Percentiles rank a stretch among this genome's conserved stretches.
Evolutionary conservation across 2,888 invertebrate genomes (phyloP).

Genomic region (Amiota minor): DNA sequence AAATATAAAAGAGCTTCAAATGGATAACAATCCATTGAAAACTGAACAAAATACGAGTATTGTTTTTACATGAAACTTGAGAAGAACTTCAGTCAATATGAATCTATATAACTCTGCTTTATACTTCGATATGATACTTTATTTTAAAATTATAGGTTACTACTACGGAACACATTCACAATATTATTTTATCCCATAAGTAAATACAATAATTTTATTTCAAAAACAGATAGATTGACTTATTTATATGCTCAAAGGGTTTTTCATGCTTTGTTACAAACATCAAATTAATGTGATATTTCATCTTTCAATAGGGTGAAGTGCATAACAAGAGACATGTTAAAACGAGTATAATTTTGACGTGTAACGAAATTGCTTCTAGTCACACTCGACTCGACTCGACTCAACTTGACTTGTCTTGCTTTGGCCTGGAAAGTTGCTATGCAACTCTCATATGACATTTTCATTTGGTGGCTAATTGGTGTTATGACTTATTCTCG

Average conservation of each 20-base stretch:
- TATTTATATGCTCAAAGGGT: too few relatives aligned
- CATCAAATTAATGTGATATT: neutral
- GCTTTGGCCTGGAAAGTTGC: conserved; percentile 10
- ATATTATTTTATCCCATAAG: too few relatives aligned
- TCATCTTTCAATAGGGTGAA: neutral
- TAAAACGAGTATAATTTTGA: conserved; percentile 24
- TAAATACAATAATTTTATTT: too few relatives aligned
- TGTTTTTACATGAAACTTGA: conserved; percentile 46
- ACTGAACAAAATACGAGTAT: too few relatives aligned
- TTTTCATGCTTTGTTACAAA: conserved; percentile 14
- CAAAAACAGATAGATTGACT: too few relatives aligned
- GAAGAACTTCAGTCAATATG: conserved; percentile 28
- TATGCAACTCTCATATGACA: conserved; percentile 8
- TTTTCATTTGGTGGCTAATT: conserved; percentile 17
- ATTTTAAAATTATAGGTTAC: too few relatives aligned
- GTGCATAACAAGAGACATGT: too few relatives aligned
- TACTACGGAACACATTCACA: too few relatives aligned
- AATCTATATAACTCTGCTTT: neutral
- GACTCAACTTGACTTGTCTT: neutral
- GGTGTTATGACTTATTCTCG: conserved; percentile 21
- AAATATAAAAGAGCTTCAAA: too few relatives aligned
- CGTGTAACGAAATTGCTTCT: conserved; percentile 52
- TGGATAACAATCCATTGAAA: neutral
- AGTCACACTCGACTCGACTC: conserved; percentile 43
- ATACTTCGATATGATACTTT: too few relatives aligned